Evolutionary conservation across 2,888 invertebrate genomes (phyloP), one percentile per base, ranked within the genome.

Genomic region (Drosophila mulleri): DNA sequence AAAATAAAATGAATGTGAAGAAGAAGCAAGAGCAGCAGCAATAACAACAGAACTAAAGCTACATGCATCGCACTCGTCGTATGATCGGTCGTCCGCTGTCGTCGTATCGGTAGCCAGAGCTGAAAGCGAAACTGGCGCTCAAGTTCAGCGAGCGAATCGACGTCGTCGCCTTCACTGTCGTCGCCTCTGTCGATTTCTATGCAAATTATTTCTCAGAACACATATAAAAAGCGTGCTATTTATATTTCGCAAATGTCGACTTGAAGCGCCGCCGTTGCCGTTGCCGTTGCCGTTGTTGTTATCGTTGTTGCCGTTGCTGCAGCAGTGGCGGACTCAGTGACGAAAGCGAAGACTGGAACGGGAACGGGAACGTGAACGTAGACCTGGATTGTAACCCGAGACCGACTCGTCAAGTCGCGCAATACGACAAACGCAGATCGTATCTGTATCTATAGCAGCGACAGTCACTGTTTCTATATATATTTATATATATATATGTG

Each of bases 201-300:
- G 84, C 87, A 84, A 84, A 85, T 88, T 83, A 86, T 85, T 88
- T 78, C 83, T 83, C 82, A 80, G 88, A 85, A 82, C 60, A 64
- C 62, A 79, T 65, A 85, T 85, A 86, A 83, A 88, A 83, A 85
- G 84, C 78, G 84, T 88, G 83, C 87, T 84, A 88, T 84, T 88
- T 85, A 81, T 84, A 83, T 88, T 83, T 81, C 73, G 87, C 87
- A 83, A 85, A 85, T 88, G 84, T 86, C 87, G 84, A 81, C 83
- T 80, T 76, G 71, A 78, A 83, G 82, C 82, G 82, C 70, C 78
- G 79, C 61, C 66, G 70, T 63, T 50, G 66, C 37, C 52, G 60
- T 37, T 48, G 56, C 42, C 5, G 47, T 47, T 47, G 47, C 53
- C 2, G 39, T 18, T 42, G 42, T 23, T 16, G 56, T 66, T 76